Evolutionary conservation across 1,140 invertebrate species (phyloP), one percentile per base, ranked within the genome.

Genomic region (Papilio dardanus): DNA sequence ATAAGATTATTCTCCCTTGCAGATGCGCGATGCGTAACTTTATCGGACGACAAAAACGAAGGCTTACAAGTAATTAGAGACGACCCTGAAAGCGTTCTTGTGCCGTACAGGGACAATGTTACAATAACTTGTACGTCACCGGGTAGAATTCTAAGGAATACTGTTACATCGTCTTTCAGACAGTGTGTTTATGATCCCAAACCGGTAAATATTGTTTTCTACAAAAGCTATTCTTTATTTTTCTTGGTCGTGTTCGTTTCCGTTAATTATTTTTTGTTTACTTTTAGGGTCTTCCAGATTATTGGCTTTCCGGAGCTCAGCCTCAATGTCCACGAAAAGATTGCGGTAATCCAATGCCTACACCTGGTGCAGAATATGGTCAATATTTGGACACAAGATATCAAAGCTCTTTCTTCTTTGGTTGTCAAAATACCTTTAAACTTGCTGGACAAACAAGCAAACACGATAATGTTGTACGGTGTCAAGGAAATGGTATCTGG

Each of bases 101-200:
- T 99, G 50, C 97, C 97, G 16, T 99, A 98, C 91, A 96, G 96
- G 85, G 96, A 98, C 81, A 99, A 99, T 91, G 97, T 98, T 3
- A 98, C 97, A 0, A 94, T 99, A 1, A 96, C 95, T 58, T 99
- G 98, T 87, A 95, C 94, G 65, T 96, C 95, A 69, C 95, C 96
- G 40, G 98, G 98, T 28, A 95, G 96, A 74, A 95, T 96, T 54
- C 88, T 98, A 7, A 94, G 97, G 74, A 96, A 96, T 79, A 98
- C 97, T 14, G 95, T 96, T 2, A 96, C 97, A 10, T 96, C 98
- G 1, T 93, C 94, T 12, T 98, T 99, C 89, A 95, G 98, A 75
- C 98, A 99, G 88, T 99, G 98, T 92, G 98, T 99, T 28, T 99
- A 98, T 87, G 98, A 99, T 94, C 98, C 98, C 0, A 97, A 97